A percentile compares a stretch with the other conserved stretches of the same genome.
Conservation (phyloP, 2,113 vertebrate genomes). For the Ciconia maguari region DNA sequence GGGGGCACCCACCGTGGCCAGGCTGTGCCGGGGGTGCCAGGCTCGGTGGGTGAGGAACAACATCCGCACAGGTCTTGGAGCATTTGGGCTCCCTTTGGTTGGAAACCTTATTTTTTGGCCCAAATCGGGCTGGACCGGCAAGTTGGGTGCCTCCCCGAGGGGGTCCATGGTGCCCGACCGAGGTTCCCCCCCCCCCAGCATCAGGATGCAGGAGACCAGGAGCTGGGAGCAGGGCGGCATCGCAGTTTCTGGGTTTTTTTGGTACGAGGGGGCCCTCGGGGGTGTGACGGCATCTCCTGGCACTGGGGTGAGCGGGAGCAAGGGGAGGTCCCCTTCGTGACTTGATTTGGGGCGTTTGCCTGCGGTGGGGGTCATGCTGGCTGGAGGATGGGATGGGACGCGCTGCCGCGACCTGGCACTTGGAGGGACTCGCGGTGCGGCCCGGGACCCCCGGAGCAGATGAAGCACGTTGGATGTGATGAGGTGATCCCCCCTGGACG, state of each 20-base stretch:
- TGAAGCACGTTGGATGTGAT: fast-evolving
- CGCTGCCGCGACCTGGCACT: fast-evolving
- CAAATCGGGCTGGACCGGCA: fast-evolving
- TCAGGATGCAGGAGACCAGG: neutral
- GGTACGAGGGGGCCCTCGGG: neutral
- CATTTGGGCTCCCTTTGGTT: neutral
- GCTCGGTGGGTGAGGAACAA: neutral
- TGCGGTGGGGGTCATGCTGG: neutral
- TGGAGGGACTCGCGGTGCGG: fast-evolving
- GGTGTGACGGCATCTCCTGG: neutral
- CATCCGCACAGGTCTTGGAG: neutral
- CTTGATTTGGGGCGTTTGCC: neutral
- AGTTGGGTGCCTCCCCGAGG: neutral
- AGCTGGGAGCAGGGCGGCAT: neutral
- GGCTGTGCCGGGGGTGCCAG: neutral
- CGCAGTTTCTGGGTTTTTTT: neutral
- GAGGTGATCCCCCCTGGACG: neutral
- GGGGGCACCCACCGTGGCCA: neutral
- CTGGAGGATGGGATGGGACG: neutral
- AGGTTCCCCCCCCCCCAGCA: neutral
- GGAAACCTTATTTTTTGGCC: neutral
- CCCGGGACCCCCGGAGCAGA: neutral
- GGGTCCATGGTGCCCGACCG: neutral
- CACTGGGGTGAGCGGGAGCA: fast-evolving
- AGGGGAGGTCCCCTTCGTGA: too few species aligned